A percentile compares a stretch with the other conserved stretches of the same genome.
Evolutionary conservation across 53 echinoderm and acorn worm species (phyloP).

Genomic region (Patiria pectinifera): DNA sequence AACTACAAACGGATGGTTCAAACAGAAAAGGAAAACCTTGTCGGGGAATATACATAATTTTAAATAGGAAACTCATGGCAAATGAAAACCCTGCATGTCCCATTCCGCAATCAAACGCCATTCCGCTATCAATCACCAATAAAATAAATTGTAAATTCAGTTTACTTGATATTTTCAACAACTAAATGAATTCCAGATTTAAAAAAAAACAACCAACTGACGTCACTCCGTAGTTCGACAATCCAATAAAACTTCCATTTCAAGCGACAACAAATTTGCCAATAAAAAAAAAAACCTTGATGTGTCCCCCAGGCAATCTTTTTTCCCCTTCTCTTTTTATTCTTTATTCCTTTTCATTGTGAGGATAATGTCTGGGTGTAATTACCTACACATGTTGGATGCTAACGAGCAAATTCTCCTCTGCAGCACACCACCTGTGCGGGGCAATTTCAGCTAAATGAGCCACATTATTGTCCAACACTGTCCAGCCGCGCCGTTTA

Average conservation of each 20-base stretch:
- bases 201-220: background rate
- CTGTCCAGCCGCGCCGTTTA: conserved; percentile 40
- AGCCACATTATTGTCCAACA: conserved; percentile 43
- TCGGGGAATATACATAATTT: too few species aligned
- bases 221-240: background rate
- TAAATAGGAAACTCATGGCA: too few species aligned
- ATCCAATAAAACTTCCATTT: conserved; percentile 38
- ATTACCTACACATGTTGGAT: conserved; percentile 54
- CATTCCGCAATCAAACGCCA: too few species aligned
- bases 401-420: conserved; percentile 52
- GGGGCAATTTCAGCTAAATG: conserved; percentile 48
- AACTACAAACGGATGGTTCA: too few species aligned
- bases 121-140: too few species aligned
- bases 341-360: background rate
- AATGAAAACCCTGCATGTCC: too few species aligned
- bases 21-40: too few species aligned
- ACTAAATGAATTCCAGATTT: background rate
- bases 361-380: conserved; percentile 35
- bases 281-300: conserved; percentile 8
- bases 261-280: conserved; percentile 4
- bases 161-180: too few species aligned
- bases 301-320: background rate
- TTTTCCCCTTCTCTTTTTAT: background rate
- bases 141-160: too few species aligned
- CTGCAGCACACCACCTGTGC: conserved; percentile 58